These are phyloP conservation scores for Lampris incognitus DNA, from an alignment of 2,113 vertebrate genomes.

Conservation along the genomic window DNA sequence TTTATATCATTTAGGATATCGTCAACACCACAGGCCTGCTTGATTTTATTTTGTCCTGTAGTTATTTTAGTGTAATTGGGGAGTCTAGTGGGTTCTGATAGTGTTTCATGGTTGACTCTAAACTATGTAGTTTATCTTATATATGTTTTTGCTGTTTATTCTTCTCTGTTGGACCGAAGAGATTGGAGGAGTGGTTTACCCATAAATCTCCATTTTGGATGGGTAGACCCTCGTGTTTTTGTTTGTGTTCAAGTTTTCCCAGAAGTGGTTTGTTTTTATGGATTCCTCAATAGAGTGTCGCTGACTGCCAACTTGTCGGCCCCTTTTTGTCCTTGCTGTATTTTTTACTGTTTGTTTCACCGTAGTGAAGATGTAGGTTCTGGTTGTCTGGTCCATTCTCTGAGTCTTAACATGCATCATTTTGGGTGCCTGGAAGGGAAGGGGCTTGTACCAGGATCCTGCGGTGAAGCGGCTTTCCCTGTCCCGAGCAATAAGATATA, in stretches of 20 bases:
- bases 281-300: neutral
- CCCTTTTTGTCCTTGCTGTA: too few species aligned
- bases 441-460: too few species aligned
- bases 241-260: slow-evolving; percentile 1
- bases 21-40: neutral
- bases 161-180: neutral
- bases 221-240: neutral
- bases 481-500: too few species aligned
- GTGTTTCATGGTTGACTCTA: neutral
- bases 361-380: too few species aligned
- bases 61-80: neutral
- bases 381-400: too few species aligned
- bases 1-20: neutral
- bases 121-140: neutral
- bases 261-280: neutral
- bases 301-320: neutral
- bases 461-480: too few species aligned
- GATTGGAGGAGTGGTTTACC: neutral
- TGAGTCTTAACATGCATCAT: too few species aligned
- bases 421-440: too few species aligned
- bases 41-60: neutral
- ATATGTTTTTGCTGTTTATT: neutral
- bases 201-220: neutral
- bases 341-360: too few species aligned
- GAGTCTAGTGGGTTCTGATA: neutral